These are phyloP conservation scores for Pammene fasciana DNA, from an alignment of 2,888 invertebrate species.

Conservation along the genomic window DNA sequence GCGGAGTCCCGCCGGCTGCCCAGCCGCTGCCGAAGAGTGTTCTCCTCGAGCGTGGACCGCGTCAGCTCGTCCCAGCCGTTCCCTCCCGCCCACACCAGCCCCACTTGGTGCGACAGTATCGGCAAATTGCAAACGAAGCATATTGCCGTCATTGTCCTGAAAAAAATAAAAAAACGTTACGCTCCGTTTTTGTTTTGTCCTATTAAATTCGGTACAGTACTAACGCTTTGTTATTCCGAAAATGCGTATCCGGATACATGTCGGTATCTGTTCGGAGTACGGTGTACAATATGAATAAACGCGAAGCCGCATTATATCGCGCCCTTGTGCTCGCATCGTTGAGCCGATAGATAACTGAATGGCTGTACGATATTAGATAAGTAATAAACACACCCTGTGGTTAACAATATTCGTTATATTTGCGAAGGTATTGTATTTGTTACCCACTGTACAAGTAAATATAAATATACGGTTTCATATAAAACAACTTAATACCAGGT, in stretches of 20 bases:
- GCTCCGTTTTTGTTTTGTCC: constrained; percentile 4
- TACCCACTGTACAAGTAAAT: too few species aligned
- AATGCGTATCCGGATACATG: constrained; percentile 70
- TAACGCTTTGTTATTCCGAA: constrained; percentile 77
- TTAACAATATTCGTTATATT: constrained; percentile 60
- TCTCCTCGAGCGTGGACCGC: constrained; percentile 92
- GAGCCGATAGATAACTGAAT: constrained; percentile 72
- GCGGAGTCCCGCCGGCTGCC: constrained; percentile 94
- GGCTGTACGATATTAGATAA: constrained; percentile 65
- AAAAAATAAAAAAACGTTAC: constrained; percentile 54
- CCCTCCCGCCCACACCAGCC: constrained; percentile 96
- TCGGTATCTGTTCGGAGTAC: constrained; percentile 51
- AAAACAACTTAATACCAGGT: constrained; percentile 5
- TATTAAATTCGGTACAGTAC: constrained; percentile 47
- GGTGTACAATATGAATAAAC: constrained; percentile 60
- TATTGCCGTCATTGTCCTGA: constrained; percentile 96
- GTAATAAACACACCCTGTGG: constrained; percentile 76
- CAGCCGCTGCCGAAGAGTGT: constrained; percentile 91
- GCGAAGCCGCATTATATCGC: constrained; percentile 66
- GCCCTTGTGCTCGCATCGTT: constrained; percentile 73
- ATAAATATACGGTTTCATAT: neutral
- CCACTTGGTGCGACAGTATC: constrained; percentile 96
- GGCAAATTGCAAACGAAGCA: constrained; percentile 98
- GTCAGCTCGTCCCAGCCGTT: constrained; percentile 97
- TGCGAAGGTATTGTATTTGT: neutral